phyloP scores from a whole-genome alignment of 2,888 invertebrate species.

The Candidula unifasciata region DNA sequence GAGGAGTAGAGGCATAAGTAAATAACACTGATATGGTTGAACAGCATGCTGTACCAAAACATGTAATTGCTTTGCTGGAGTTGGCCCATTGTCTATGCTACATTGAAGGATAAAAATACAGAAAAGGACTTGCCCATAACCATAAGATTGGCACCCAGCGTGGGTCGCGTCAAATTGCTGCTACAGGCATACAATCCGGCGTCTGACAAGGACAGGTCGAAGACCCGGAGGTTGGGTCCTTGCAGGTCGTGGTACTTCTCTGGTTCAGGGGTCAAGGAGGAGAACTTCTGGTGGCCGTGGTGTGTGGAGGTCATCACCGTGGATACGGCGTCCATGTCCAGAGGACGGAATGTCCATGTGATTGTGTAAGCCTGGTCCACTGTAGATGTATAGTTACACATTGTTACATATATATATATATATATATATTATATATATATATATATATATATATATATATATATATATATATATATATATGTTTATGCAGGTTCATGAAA shows the following conservation, averaged over 20 bases:
- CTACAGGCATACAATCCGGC: slow-evolving; percentile 51
- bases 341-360: slow-evolving; percentile 53
- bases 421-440: too few species aligned
- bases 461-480: too few species aligned
- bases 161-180: slow-evolving; percentile 40
- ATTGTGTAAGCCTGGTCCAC: slow-evolving; percentile 52
- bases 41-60: too few species aligned
- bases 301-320: slow-evolving; percentile 45
- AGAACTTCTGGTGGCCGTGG: slow-evolving; percentile 41
- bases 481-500: too few species aligned
- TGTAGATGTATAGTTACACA: slow-evolving; percentile 10
- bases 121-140: slow-evolving; percentile 51
- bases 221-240: slow-evolving; percentile 39
- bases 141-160: slow-evolving; percentile 47
- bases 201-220: slow-evolving; percentile 46
- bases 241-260: slow-evolving; percentile 48
- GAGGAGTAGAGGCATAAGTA: too few species aligned
- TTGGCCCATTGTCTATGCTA: too few species aligned
- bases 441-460: too few species aligned
- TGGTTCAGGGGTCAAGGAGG: slow-evolving; percentile 36
- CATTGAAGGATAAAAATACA: too few species aligned
- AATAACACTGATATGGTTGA: too few species aligned
- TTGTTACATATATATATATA: too few species aligned
- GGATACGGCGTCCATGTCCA: slow-evolving; percentile 35
- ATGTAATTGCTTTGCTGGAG: too few species aligned